Base-by-base conservation (phyloP, 2,888 invertebrate genomes). In the Caenorhabditis imperialis region DNA sequence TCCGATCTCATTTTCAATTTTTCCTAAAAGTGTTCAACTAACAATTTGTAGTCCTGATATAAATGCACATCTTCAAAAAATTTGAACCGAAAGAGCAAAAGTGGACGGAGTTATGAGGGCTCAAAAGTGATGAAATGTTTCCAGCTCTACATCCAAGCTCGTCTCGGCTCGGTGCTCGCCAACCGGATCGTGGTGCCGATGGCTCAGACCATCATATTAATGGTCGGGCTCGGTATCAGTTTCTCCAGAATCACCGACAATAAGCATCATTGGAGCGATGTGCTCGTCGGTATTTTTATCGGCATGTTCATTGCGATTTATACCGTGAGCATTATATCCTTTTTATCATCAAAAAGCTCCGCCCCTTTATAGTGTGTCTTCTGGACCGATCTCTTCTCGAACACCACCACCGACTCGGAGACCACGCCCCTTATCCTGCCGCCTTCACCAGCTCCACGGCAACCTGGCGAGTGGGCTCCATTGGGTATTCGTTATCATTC, bases 241-340 rank as follows among this genome's bases (percentile, higher is more conserved):
- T 79, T 74, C 42, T 93, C 94, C 1, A 91, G 97, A 35, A 92
- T 98, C 37, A 94, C 94, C 0, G 94, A 98, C 90, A 95, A 97
- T 91, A 96, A 96, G 89, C 97, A 97, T 89, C 96, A 97, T 88
- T 96, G 95, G 94, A 95, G 94, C 87, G 97, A 97, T 89, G 96
- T 96, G 3, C 90, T 96, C 22, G 92, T 92, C 58, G 97, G 97
- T 0, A 88, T 88, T 35, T 55, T 90, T 38, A 88, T 91, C 33
- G 91, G 91, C 10, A 73, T 86, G 7, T 48, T 88, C 33, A 85
- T 89, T 3, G 90, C 90, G 10, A 20, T 88, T 7, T 82, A 81
- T 58, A 75, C 78, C 23, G 82, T 82, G 23, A 62, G 45, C 50
- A 40, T 42, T 1, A 5, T 30, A 30, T 30, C 10, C 30, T 30